phyloP scores from a whole-genome alignment of 2,113 vertebrate genomes.

The Sorex fumeus region DNA sequence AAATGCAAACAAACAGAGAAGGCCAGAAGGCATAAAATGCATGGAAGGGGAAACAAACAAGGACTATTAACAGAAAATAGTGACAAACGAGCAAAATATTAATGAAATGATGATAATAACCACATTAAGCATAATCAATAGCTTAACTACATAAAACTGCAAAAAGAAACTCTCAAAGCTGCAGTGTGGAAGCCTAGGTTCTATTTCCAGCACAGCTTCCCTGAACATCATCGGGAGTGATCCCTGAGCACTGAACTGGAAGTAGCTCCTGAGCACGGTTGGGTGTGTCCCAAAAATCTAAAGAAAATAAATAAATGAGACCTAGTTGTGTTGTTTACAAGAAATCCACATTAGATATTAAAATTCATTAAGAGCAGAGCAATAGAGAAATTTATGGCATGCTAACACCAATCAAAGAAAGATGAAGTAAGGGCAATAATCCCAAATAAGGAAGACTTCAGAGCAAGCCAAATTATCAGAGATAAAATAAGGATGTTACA shows the following conservation, averaged over 20 bases:
- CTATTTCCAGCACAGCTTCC: too few relatives aligned
- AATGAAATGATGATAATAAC: background rate
- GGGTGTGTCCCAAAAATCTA: too few relatives aligned
- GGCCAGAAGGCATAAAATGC: background rate
- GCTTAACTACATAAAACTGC: background rate
- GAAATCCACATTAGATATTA: background rate
- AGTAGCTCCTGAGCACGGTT: too few relatives aligned
- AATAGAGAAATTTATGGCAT: background rate
- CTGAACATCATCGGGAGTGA: too few relatives aligned
- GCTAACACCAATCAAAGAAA: background rate
- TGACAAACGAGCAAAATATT: background rate
- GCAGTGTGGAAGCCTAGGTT: too few relatives aligned
- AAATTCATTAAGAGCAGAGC: background rate
- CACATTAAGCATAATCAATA: background rate
- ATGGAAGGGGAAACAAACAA: background rate
- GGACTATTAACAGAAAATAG: background rate
- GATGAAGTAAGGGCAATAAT: background rate
- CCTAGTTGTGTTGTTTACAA: background rate
- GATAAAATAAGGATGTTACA: background rate
- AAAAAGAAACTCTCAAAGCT: background rate
- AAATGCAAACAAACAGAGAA: background rate
- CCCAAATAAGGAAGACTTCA: background rate
- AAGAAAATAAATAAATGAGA: background rate
- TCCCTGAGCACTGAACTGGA: too few relatives aligned
- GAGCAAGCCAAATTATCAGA: background rate